Evolutionary conservation across 2,113 vertebrate species (phyloP), one percentile per base, ranked within the genome.

Genomic region (Sander lucioperca): DNA sequence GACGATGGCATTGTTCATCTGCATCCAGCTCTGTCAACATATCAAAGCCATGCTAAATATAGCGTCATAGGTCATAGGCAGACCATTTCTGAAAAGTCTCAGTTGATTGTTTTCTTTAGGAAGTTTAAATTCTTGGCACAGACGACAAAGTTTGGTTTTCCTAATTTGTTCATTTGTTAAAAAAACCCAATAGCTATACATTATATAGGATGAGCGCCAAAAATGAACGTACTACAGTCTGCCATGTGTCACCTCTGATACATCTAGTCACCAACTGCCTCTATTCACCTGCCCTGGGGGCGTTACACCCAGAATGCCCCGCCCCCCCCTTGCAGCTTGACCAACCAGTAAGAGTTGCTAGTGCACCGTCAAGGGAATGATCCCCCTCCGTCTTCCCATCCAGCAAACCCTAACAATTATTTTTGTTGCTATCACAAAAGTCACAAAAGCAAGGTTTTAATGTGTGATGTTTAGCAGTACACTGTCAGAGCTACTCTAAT

Each of bases 31-130:
- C 65, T 45, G 56, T 67, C 43, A 50, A 15, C 19, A 39, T 77
- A 72, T 84, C 25, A 68, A 74, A 77, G 61, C 47, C 27, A 48
- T 53, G 27, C 72, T 82, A 61, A 73, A 79, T 63, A 72, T 69
- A 84, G 79, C 58, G n/a, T n/a, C n/a, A n/a, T n/a, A n/a, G n/a
- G 63, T 50, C 6, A 4, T 13, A 47, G 61, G 65, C 47, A 69
- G 62, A 47, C 16, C 45, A 3, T 67, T 30, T 69, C 7, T 76
- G 18, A 84, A 68, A 78, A n/a, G 59, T 57, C 51, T 76, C 21
- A 47, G 18, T 58, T 73, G 57, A 4, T 48, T 72, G 51, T 47
- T 69, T 27, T 33, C 21, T 66, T 48, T 63, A 51, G 25, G 16
- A 18, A 21, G 19, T 11, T 66, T 36, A 16, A 21, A 23, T n/a